Percentiles rank a stretch among this genome's conserved stretches.
Conservation (phyloP, 2,888 invertebrate genomes). For the Drosophila fulvimacula region DNA sequence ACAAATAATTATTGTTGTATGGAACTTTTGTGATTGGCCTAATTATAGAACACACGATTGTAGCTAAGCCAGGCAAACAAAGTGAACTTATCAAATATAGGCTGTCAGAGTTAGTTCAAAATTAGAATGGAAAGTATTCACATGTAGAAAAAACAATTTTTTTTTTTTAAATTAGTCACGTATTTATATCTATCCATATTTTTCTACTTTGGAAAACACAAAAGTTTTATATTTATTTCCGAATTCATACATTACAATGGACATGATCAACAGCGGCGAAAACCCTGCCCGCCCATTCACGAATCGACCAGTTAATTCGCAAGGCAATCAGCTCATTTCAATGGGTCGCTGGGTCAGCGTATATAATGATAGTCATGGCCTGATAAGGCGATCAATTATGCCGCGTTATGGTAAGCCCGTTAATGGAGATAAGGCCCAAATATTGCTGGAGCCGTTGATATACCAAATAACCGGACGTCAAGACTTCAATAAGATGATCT, state of each 20-base stretch:
- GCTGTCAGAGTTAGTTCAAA: background rate
- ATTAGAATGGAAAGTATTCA: background rate
- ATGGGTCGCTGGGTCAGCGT: conserved; percentile 43
- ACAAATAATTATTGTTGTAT: background rate
- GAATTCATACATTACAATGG: background rate
- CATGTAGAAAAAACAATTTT: background rate
- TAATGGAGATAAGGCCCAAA: background rate
- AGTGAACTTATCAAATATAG: background rate
- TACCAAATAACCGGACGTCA: conserved; percentile 14
- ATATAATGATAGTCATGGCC: background rate
- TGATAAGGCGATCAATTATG: conserved; percentile 20
- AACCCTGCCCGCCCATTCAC: background rate
- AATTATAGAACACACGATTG: too few species aligned
- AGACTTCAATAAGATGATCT: conserved; percentile 6
- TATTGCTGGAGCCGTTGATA: conserved; percentile 21
- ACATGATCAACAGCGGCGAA: background rate
- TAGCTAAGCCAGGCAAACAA: background rate
- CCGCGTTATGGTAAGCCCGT: conserved; percentile 19
- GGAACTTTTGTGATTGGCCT: background rate
- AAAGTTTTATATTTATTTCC: background rate
- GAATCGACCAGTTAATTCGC: background rate
- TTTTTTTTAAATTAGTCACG: background rate
- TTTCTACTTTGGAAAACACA: background rate
- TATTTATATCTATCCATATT: background rate
- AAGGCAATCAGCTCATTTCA: background rate